Conservation (phyloP, 2,888 invertebrate species). For the Latrodectus hesperus region DNA sequence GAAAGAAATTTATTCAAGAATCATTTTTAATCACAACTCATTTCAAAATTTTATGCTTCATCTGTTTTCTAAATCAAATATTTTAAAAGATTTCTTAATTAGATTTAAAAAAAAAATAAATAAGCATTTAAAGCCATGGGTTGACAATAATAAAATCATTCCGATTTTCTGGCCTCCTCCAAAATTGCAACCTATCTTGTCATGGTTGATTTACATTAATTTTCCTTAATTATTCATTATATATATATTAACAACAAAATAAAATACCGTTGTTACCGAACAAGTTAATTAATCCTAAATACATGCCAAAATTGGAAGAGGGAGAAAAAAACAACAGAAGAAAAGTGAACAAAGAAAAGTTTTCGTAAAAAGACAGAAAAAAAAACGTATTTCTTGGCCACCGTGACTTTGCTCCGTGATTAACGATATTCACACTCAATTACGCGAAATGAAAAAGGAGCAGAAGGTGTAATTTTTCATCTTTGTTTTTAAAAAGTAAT, state of each 20-base stretch:
- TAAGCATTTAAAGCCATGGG: no score
- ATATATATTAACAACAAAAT: not conserved
- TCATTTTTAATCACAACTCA: no score
- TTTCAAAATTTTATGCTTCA: no score
- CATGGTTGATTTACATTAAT: not conserved
- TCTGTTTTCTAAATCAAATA: no score
- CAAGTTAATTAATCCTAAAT: not conserved
- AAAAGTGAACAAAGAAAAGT: conserved; percentile 17
- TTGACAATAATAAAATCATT: no score
- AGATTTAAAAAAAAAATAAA: no score
- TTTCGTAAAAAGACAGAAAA: not conserved
- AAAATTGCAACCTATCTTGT: no score
- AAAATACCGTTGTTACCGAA: conserved; percentile 1
- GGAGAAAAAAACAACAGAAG: not conserved
- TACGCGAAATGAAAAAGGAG: conserved; percentile 7
- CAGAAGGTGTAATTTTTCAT: conserved; percentile 8
- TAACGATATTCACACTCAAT: conserved; percentile 27
- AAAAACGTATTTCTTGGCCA: not conserved
- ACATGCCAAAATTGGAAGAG: not conserved
- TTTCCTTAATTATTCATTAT: conserved; percentile 3
- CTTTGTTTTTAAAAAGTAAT: conserved; percentile 14
- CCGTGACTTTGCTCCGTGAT: conserved; percentile 9
- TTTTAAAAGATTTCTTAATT: no score
- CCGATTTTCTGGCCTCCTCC: no score
- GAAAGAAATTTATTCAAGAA: no score